Conservation (phyloP, 2,113 vertebrate genomes). For the Oryzias celebensis region DNA sequence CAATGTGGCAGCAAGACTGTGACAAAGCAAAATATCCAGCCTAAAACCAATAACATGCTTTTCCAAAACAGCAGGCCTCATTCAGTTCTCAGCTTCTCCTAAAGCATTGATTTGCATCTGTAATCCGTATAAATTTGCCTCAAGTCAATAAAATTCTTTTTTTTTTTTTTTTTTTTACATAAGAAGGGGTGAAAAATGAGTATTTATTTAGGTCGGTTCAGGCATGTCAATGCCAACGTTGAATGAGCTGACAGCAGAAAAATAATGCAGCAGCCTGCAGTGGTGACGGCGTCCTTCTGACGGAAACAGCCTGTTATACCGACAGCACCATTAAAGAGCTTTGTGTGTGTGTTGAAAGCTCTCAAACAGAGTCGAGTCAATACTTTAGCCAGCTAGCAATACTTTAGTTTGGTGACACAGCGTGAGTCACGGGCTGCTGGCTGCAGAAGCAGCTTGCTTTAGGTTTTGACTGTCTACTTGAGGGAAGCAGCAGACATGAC, state of each 20-base stretch:
- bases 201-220: background rate
- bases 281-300: background rate
- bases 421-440: slow-evolving; percentile 4
- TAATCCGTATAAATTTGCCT: no score
- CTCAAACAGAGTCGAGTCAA: slow-evolving; percentile 4
- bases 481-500: slow-evolving; percentile 9
- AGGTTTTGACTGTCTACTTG: background rate
- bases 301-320: slow-evolving; percentile 7
- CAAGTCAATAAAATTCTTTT: no score
- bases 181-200: no score
- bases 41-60: no score
- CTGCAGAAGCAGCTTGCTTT: background rate
- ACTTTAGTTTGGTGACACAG: slow-evolving; percentile 7
- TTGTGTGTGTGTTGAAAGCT: slow-evolving; percentile 10
- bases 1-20: no score
- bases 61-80: no score
- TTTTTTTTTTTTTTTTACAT: no score
- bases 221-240: background rate
- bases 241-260: background rate
- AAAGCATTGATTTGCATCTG: no score
- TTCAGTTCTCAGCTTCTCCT: no score
- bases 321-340: slow-evolving; percentile 4
- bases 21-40: no score
- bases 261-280: slow-evolving; percentile 1
- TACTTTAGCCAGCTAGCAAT: slow-evolving; percentile 5